Evolutionary conservation across 2,888 invertebrate genomes (phyloP).

Genomic region (Heliconius erato): DNA sequence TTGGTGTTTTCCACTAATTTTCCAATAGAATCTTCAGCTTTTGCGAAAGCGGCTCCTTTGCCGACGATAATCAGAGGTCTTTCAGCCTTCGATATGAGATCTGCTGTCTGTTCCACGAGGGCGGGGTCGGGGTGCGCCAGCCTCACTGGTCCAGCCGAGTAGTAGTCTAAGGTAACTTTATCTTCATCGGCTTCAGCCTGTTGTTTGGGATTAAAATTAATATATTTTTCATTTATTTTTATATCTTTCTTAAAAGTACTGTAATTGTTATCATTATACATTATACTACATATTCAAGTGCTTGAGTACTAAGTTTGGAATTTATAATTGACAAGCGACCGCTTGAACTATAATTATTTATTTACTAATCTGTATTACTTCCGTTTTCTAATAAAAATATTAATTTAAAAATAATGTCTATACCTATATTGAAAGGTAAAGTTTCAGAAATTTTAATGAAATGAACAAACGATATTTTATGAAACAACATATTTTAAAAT

Average conservation of each 20-base stretch:
- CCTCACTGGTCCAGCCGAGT: constrained; percentile 87
- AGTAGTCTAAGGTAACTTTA: constrained; percentile 76
- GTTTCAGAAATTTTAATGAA: no score
- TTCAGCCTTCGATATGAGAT: constrained; percentile 88
- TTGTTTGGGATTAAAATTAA: constrained; percentile 37
- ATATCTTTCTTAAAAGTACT: not conserved
- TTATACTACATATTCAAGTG: no score
- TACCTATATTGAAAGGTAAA: no score
- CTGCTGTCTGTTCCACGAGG: constrained; percentile 89
- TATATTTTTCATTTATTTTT: not conserved
- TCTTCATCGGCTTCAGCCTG: constrained; percentile 77
- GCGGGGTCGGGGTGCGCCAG: constrained; percentile 89
- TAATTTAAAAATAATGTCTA: no score
- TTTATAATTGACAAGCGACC: no score
- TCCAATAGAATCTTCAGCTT: constrained; percentile 90
- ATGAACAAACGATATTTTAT: no score
- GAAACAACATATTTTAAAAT: no score
- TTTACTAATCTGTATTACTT: no score
- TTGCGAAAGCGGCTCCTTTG: constrained; percentile 94
- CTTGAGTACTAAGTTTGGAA: no score
- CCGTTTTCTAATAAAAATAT: no score
- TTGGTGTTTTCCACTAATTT: constrained; percentile 89
- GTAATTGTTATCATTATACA: no score
- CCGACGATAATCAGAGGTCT: constrained; percentile 96
- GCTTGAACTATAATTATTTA: no score